Evolutionary conservation across 2,797 vertebrate species (phyloP), one percentile per base, ranked within the genome.

Genomic region (Semotilus atromaculatus): DNA sequence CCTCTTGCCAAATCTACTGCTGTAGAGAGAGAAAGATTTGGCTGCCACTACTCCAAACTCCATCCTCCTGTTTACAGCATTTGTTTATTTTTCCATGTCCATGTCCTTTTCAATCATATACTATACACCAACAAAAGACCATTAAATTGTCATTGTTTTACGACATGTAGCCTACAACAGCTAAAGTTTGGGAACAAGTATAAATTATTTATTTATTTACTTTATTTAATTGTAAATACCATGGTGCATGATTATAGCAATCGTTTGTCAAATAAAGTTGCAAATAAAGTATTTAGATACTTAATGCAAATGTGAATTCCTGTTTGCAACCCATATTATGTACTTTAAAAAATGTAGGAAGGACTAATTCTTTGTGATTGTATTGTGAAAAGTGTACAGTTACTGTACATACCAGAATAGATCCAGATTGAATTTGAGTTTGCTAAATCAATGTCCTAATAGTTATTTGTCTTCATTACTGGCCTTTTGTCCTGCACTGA

Each of bases 21-120:
- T 71, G 71, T 85, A 84, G 79, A 89, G 86, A 89, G 86, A 88
- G 90, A 89, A 86, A 87, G 60, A 87, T 75, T 55, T 80, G 43
- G 62, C 64, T 48, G 43, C 72, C 23, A n/a, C 64, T 19, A 60
- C 26, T 58, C 73, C 45, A 40, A 36, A 66, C 72, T 48, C 38
- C 26, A 48, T 62, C 55, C 68, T 78, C 60, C 70, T 73, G 48
- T 78, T 82, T 77, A 64, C 58, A 66, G 60, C 36, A 82, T 82
- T 88, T 87, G 86, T 88, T 10, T 64, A 91, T 89, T 85, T 82
- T 86, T 83, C 84, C 82, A 53, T 48, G 19, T n/a, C 26, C 10
- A 23, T 73, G n/a, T 62, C 18, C 18, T 23, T 72, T 73, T 73
- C 19, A 43, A 36, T 48, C 21, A 72, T 43, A 34, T 53, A 53